Percentiles rank a stretch among this genome's conserved stretches.
Evolutionary conservation across 2,888 invertebrate genomes (phyloP).

Genomic region (Rotaria macrura): DNA sequence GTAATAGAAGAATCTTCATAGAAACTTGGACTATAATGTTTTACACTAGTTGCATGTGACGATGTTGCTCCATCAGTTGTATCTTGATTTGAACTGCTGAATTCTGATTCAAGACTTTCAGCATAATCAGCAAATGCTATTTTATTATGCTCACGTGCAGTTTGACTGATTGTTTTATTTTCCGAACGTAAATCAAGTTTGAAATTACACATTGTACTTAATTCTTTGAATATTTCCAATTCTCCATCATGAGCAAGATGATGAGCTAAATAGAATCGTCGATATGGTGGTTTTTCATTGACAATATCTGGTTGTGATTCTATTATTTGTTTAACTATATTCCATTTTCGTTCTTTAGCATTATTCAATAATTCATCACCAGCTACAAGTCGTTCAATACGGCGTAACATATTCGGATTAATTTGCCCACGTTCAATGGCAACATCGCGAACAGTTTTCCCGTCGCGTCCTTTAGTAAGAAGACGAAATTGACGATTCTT

Average conservation of each 20-base stretch:
- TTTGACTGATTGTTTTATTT: neutral
- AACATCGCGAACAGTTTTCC: neutral
- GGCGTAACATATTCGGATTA: neutral
- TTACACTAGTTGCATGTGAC: neutral
- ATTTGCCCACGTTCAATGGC: neutral
- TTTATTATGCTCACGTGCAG: neutral
- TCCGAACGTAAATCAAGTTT: neutral
- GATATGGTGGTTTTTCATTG: constrained; percentile 11
- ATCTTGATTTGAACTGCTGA: neutral
- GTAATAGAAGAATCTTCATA: neutral
- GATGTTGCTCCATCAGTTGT: neutral
- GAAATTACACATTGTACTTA: neutral
- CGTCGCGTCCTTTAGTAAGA: neutral
- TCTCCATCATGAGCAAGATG: neutral
- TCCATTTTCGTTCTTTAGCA: constrained; percentile 2
- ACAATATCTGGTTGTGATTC: neutral
- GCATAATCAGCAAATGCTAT: neutral
- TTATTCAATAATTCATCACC: neutral
- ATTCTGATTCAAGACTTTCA: neutral
- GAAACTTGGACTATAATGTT: neutral
- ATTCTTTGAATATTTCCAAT: neutral
- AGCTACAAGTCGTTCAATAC: neutral
- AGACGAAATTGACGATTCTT: neutral
- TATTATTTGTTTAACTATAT: neutral
- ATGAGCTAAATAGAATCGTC: neutral